Base-by-base conservation (phyloP, 2,797 vertebrate species). In the Paratrypauchen microcephalus region DNA sequence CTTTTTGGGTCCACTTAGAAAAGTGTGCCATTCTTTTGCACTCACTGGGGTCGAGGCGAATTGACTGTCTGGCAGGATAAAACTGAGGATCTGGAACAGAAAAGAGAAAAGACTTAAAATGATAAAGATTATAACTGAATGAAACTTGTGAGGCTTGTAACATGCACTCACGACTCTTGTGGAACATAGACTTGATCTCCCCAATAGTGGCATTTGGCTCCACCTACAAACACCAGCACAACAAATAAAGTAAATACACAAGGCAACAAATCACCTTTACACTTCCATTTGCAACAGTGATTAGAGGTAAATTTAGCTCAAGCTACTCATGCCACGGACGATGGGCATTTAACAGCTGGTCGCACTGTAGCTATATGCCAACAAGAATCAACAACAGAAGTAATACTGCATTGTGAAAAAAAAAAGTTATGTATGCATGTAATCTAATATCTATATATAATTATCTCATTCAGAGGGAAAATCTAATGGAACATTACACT, bases 111-210 rank as follows among this genome's bases (percentile, higher is more conserved):
- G 16, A 41, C 8, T 11, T 72, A 13, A 9, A 36, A 36, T 2
- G n/a, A 71, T 26, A 47, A 23, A 16, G 57, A 70, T 74, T 47
- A 30, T 66, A 71, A n/a, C 52, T 59, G 23, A 65, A 55, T 65
- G n/a, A n/a, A n/a, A n/a, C n/a, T n/a, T n/a, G n/a, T n/a, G 73
- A 72, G 59, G 62, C 24, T 11, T 57, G 45, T 60, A 4, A 7
- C 0, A 55, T 75, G 55, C 78, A 96, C 97, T 93, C 89, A 97
- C 97, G 95, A 75, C 88, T 93, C 90, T 94, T 97, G 87, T 95
- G 95, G 92, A 98, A 98, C 92, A 98, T 95, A 8, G 90, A 96
- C 92, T 98, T 98, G 89, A 98, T 97, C 84, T 98, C 97, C 0
- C 95, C 95, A 1, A 98, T 92, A 1, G 97, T 98, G 79, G 96